phyloP scores from a whole-genome alignment of 2,113 vertebrate genomes.

The Mystacornis crossleyi region DNA sequence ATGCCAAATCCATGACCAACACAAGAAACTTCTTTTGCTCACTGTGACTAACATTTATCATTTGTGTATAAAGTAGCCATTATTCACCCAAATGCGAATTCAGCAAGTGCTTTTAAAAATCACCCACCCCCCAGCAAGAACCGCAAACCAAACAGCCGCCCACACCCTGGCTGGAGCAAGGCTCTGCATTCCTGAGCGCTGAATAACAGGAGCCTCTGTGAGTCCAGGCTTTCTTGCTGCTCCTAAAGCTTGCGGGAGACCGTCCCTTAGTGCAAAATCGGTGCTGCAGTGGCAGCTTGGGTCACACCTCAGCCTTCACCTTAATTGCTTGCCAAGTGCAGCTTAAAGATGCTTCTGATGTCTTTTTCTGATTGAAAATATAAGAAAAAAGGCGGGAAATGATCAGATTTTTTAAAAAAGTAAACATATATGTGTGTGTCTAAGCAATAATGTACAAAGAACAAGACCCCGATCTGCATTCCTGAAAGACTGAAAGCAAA shows the following conservation, averaged over 20 bases:
- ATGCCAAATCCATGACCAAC: constrained; percentile 45
- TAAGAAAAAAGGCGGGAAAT: background rate
- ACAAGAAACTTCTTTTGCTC: constrained; percentile 38
- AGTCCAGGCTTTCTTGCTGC: background rate
- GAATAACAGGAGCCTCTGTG: constrained; percentile 59
- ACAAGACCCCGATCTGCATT: background rate
- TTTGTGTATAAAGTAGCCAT: constrained; percentile 68
- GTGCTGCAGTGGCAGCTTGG: background rate
- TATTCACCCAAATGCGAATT: constrained; percentile 80
- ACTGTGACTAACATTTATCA: constrained; percentile 70
- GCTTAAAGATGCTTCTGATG: background rate
- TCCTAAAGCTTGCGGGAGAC: background rate
- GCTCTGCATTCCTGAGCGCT: constrained; percentile 75
- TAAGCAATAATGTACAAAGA: background rate
- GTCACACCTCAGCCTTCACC: background rate
- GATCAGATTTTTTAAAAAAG: background rate
- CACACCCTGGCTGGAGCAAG: constrained; percentile 72
- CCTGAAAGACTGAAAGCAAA: background rate
- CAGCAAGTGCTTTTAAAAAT: constrained; percentile 68
- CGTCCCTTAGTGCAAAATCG: background rate
- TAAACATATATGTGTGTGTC: rapidly evolving
- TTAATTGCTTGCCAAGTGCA: rapidly evolving
- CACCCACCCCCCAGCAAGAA: constrained; percentile 71
- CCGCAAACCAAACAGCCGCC: constrained; percentile 80
- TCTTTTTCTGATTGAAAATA: background rate